phyloP scores from a whole-genome alignment of 2,797 vertebrate genomes.

The Clarias fuscus region DNA sequence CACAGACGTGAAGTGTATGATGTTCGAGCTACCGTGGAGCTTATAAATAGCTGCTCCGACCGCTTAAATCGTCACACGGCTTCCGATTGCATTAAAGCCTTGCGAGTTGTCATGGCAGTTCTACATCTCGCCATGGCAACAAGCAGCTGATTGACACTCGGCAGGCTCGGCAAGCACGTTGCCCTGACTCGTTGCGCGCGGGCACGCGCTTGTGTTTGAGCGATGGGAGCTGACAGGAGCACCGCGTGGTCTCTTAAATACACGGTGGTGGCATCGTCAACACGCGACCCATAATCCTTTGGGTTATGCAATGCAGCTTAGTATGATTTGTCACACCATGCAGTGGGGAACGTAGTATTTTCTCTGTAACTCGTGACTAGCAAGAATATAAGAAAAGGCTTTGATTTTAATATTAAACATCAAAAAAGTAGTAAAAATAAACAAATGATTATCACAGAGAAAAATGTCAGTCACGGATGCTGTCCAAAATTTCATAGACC shows the following conservation, averaged over 20 bases:
- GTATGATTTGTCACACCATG: background rate
- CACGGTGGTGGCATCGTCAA: background rate
- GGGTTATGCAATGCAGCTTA: slow-evolving; percentile 18
- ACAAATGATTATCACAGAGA: too few relatives aligned
- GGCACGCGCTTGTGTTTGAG: background rate
- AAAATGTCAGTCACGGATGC: too few relatives aligned
- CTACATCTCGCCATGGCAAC: slow-evolving; percentile 52
- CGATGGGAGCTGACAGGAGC: slow-evolving; percentile 58
- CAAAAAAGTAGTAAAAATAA: background rate
- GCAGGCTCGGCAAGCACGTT: background rate
- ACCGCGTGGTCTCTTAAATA: slow-evolving; percentile 20
- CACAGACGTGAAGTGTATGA: background rate
- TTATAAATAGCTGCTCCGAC: slow-evolving; percentile 7
- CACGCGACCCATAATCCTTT: slow-evolving; percentile 22
- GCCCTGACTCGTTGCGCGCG: background rate
- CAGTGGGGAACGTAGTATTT: background rate
- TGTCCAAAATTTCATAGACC: too few relatives aligned
- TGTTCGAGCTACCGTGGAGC: background rate
- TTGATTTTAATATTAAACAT: background rate
- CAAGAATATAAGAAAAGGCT: background rate
- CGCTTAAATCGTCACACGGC: slow-evolving; percentile 46
- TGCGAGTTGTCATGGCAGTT: slow-evolving; percentile 58
- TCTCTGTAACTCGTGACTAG: background rate
- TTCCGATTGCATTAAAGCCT: slow-evolving; percentile 50
- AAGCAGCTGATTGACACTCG: slow-evolving; percentile 54